phyloP scores from a whole-genome alignment of 2,888 invertebrate genomes.

The Serripes groenlandicus region DNA sequence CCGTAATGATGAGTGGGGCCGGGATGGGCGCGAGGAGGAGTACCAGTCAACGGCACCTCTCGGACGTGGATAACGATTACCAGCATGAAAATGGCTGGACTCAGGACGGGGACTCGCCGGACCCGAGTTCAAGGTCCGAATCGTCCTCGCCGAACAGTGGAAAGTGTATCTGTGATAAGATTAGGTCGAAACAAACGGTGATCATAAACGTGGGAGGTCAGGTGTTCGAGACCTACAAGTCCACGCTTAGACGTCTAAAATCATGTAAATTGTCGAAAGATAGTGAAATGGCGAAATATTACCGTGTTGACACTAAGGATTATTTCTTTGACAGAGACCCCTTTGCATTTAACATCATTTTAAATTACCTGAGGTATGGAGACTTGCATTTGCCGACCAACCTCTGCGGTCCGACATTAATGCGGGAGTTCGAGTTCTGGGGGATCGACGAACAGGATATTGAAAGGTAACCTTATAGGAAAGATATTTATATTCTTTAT shows the following conservation, averaged over 20 bases:
- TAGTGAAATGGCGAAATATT: slow-evolving; percentile 76
- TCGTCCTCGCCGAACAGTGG: slow-evolving; percentile 33
- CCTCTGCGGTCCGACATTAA: slow-evolving; percentile 82
- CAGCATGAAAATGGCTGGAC: slow-evolving; percentile 33
- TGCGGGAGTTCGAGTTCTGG: slow-evolving; percentile 84
- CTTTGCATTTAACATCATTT: slow-evolving; percentile 79
- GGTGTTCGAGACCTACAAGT: slow-evolving; percentile 79
- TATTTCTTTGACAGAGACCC: slow-evolving; percentile 84
- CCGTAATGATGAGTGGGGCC: slow-evolving; percentile 66
- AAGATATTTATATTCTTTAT: too few species aligned
- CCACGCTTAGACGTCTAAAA: slow-evolving; percentile 75
- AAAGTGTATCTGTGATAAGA: slow-evolving; percentile 63
- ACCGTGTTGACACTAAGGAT: slow-evolving; percentile 75
- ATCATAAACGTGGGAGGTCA: slow-evolving; percentile 81
- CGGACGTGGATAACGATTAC: slow-evolving; percentile 48
- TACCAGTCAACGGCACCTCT: slow-evolving; percentile 34
- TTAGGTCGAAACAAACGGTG: slow-evolving; percentile 72
- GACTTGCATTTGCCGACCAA: slow-evolving; percentile 83
- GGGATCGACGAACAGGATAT: slow-evolving; percentile 83
- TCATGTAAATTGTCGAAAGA: slow-evolving; percentile 76
- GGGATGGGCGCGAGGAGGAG: slow-evolving; percentile 43
- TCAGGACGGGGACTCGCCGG: slow-evolving; percentile 19
- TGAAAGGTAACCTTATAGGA: slow-evolving; percentile 68
- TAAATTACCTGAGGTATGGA: slow-evolving; percentile 82
- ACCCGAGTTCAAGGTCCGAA: slow-evolving; percentile 34